phyloP scores from a whole-genome alignment of 2,113 vertebrate genomes.

The Puma concolor region DNA sequence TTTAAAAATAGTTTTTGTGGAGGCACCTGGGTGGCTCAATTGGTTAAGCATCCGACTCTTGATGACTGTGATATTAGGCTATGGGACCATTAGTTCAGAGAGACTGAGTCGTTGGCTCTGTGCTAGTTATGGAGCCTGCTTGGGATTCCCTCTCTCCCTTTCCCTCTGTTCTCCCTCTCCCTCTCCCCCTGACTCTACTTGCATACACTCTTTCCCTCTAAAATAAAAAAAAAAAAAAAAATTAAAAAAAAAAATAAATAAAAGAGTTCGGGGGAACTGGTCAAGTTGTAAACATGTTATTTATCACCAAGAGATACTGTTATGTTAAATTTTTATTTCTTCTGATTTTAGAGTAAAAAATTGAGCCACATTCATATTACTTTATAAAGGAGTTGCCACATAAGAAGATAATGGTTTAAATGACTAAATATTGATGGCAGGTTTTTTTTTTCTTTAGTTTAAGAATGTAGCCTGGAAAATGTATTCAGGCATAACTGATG shows the following conservation, averaged over 20 bases:
- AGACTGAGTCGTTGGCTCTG: too few relatives aligned
- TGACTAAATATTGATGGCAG: not conserved
- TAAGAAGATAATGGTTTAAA: not conserved
- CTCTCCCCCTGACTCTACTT: too few relatives aligned
- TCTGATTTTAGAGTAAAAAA: slow-evolving; percentile 27
- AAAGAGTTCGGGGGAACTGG: not conserved
- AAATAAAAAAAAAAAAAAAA: too few relatives aligned
- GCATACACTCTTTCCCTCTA: too few relatives aligned
- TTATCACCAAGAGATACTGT: not conserved
- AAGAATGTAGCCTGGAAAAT: not conserved
- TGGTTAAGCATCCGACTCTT: too few relatives aligned
- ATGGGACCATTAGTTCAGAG: too few relatives aligned
- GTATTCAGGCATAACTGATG: not conserved
- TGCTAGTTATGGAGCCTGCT: too few relatives aligned
- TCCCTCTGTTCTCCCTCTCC: too few relatives aligned
- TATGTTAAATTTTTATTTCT: not conserved
- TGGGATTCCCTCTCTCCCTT: too few relatives aligned
- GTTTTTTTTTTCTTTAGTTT: not conserved
- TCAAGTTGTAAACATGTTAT: not conserved
- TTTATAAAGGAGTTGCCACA: not conserved
- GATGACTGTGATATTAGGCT: too few relatives aligned
- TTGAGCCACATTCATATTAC: not conserved
- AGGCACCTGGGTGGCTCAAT: too few relatives aligned
- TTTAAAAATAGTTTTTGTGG: not conserved
- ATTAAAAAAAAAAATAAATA: too few relatives aligned